Base-by-base conservation (phyloP, 2,888 invertebrate species). In the Xanthia icteritia region DNA sequence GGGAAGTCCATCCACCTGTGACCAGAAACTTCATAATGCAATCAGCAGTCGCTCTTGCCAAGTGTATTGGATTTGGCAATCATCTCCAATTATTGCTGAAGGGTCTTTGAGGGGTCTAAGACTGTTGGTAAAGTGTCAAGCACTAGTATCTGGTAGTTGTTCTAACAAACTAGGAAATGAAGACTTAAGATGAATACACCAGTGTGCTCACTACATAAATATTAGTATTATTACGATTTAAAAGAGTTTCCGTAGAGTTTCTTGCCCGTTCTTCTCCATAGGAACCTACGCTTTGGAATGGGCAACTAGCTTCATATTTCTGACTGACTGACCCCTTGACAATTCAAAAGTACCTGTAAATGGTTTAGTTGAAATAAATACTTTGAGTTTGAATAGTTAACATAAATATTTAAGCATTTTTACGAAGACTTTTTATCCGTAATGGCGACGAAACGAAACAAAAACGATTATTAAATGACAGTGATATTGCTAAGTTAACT, bases 31-130 rank as follows among this genome's bases (percentile, higher is more conserved):
- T 68, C 68, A 84, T 79, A 80, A 84, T 68, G n/a, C 65, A 69
- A 81, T 84, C 81, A 73, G 58, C 65, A 69, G 68, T 63, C 36
- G 36, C 56, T 58, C 51, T 54, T 70, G 65, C 31, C 72, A 73
- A 85, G 72, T 81, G 51, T 60, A 84, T 76, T 81, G 72, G 66
- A 81, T 85, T 85, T 81, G 72, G 82, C 82, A 63, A 81, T 85
- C 54, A 69, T 76, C 84, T 68, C 84, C 74, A 84, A 80, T 82
- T 84, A 81, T 60, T 1, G 20, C 27, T 60, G 83, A 60, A 79
- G 54, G 54, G 56, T 36, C 51, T 65, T 39, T 56, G 17, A 42
- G 15, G 76, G 58, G 36, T 48, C 31, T 42, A 15, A 31, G 9
- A 1, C 27, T 56, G 60, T 58, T 15, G 27, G 58, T 17, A 17